Conservation (phyloP, 2,113 vertebrate genomes). For the Peromyscus polionotus region DNA sequence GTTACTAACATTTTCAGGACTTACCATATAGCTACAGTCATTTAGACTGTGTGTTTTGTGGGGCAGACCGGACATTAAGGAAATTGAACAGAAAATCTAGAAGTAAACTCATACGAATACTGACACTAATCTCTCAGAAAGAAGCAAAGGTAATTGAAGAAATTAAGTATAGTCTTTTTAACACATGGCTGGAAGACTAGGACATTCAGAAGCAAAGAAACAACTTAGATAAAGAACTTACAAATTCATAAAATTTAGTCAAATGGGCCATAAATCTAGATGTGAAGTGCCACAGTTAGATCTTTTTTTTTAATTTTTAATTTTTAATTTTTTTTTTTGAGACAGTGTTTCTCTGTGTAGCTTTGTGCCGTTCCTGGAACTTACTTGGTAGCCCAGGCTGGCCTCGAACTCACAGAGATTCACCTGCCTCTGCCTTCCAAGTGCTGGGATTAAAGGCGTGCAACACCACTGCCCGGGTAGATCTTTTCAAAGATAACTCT, state of each 20-base stretch:
- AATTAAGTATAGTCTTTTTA: background rate
- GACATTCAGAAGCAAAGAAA: background rate
- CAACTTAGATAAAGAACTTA: background rate
- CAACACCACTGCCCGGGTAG: too few relatives aligned
- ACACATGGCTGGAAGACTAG: background rate
- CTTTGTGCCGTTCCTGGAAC: too few relatives aligned
- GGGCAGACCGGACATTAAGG: background rate
- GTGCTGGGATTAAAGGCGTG: too few relatives aligned
- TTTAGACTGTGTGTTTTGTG: background rate
- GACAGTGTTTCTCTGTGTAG: too few relatives aligned
- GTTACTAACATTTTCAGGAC: background rate
- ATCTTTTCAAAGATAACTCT: background rate
- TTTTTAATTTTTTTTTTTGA: too few relatives aligned
- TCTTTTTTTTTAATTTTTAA: too few relatives aligned
- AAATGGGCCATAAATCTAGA: background rate
- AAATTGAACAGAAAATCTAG: background rate
- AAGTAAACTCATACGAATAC: background rate
- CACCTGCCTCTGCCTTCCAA: too few relatives aligned
- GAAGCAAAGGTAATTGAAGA: background rate
- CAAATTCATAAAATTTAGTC: background rate
- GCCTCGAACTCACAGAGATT: too few relatives aligned
- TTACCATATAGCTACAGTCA: background rate
- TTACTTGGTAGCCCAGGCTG: too few relatives aligned
- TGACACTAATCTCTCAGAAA: background rate
- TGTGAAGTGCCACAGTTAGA: background rate